Percentiles rank a stretch among this genome's conserved stretches.
phyloP scores from a whole-genome alignment of 1,140 invertebrate genomes.

The Brachionus paranguensis region DNA sequence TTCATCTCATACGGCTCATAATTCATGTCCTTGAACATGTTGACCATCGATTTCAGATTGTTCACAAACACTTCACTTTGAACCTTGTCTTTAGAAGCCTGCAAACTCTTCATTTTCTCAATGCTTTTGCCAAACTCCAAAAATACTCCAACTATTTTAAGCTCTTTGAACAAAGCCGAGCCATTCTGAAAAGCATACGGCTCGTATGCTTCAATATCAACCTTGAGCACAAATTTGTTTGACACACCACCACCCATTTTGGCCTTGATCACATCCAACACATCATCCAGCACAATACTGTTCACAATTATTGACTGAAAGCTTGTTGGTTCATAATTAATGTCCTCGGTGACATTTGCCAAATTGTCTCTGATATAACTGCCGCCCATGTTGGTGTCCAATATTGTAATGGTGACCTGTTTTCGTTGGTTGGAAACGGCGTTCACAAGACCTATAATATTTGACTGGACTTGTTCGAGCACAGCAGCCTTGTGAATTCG shows the following conservation, averaged over 20 bases:
- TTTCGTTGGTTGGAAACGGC: background rate
- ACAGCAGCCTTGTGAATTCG: constrained; percentile 12
- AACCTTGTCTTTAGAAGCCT: background rate
- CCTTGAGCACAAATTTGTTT: constrained; percentile 18
- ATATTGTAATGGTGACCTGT: background rate
- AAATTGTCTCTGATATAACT: background rate
- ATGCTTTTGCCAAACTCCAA: constrained; percentile 37
- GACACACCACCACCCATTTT: background rate
- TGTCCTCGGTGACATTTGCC: background rate
- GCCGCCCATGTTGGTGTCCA: constrained; percentile 27
- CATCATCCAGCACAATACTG: background rate
- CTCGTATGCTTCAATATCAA: constrained; percentile 33
- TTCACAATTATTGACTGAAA: constrained; percentile 2
- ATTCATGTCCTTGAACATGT: background rate
- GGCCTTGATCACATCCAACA: background rate
- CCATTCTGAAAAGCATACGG: constrained; percentile 7
- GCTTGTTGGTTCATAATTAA: background rate
- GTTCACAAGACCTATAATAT: background rate
- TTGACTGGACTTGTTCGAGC: background rate
- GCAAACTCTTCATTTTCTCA: background rate
- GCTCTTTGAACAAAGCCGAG: background rate
- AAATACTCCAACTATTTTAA: background rate
- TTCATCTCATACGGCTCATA: constrained; percentile 39
- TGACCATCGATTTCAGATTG: background rate
- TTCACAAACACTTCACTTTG: background rate